phyloP scores from a whole-genome alignment of 2,797 vertebrate species.

The Rhinichthys osculus region DNA sequence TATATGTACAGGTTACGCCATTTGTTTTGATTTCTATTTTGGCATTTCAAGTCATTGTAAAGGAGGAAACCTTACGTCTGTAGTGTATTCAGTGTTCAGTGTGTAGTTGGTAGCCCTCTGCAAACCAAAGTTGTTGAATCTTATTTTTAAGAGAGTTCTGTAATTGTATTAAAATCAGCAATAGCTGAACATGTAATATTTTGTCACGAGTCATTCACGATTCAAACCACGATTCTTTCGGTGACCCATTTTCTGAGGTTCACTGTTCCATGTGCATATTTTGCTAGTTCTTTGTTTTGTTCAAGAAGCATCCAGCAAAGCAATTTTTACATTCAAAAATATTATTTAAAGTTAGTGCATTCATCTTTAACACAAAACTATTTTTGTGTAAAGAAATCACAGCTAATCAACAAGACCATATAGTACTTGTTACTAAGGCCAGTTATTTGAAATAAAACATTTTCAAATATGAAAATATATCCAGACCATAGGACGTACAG shows the following conservation, averaged over 20 bases:
- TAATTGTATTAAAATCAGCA: constrained; percentile 40
- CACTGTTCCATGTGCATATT: constrained; percentile 59
- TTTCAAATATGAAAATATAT: constrained; percentile 69
- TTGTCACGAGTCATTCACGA: constrained; percentile 31
- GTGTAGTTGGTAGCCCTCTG: constrained; percentile 56
- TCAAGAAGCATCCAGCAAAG: constrained; percentile 75
- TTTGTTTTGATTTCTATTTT: constrained; percentile 60
- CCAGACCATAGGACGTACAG: constrained; percentile 57
- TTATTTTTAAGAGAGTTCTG: constrained; percentile 41
- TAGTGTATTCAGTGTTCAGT: constrained; percentile 63
- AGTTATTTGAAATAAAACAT: constrained; percentile 64
- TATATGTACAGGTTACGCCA: constrained; percentile 62
- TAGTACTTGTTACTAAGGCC: constrained; percentile 66
- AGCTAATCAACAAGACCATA: constrained; percentile 68
- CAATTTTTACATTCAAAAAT: constrained; percentile 80
- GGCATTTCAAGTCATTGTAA: constrained; percentile 79
- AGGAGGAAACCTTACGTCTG: constrained; percentile 72
- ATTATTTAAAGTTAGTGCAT: constrained; percentile 74
- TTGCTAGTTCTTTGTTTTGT: constrained; percentile 66
- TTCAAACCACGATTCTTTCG: constrained; percentile 38
- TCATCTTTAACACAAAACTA: constrained; percentile 65
- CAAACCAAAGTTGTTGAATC: constrained; percentile 15
- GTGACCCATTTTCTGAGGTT: constrained; percentile 55
- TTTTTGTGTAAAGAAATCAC: constrained; percentile 70
- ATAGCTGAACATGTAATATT: constrained; percentile 43